Evolutionary conservation across 2,797 vertebrate genomes (phyloP).

Genomic region (Danio kyathit): DNA sequence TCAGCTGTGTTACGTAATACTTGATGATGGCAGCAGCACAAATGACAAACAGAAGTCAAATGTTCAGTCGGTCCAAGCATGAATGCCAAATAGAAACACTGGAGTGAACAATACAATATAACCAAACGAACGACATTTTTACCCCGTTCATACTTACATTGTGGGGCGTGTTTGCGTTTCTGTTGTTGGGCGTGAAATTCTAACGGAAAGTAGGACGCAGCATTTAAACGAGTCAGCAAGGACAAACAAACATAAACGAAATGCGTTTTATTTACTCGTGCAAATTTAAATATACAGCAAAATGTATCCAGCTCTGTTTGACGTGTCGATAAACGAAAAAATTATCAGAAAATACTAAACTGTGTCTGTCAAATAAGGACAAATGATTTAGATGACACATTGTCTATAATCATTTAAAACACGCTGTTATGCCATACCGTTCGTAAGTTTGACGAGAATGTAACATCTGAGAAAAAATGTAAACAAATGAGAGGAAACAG

Average conservation of each 20-base stretch:
- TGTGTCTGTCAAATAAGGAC: not conserved
- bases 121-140: not conserved
- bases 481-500: not conserved
- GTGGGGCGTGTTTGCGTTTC: not conserved
- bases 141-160: not conserved
- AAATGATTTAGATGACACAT: not conserved
- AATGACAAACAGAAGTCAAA: not conserved
- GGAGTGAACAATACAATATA: not conserved
- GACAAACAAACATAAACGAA: not conserved
- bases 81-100: not conserved
- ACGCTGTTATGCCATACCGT: not conserved
- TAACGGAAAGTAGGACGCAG: not conserved
- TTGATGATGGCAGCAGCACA: not conserved
- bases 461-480: not conserved
- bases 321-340: not conserved
- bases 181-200: not conserved
- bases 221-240: not conserved
- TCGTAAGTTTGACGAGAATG: not conserved
- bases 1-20: not conserved
- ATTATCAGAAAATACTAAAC: not conserved
- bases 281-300: not conserved
- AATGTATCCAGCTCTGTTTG: not conserved
- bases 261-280: not conserved
- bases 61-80: not conserved
- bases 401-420: not conserved